Evolutionary conservation across 2,888 invertebrate species (phyloP), one percentile per base, ranked within the genome.

Genomic region (Syrphus vitripennis): DNA sequence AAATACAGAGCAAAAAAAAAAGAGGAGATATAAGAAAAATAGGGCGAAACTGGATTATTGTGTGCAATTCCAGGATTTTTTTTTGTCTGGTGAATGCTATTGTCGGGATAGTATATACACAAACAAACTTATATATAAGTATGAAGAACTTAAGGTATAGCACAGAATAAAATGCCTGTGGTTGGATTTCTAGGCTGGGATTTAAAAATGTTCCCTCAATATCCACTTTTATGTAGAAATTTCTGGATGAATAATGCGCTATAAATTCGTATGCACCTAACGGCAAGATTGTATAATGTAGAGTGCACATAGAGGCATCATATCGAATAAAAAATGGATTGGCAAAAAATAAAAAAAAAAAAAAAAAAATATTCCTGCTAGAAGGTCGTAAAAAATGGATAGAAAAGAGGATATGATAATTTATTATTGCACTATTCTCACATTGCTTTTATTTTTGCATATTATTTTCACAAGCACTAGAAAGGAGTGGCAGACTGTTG

Each of bases 381-480:
- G 79, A 75, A 83, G 80, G 75, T 70, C 79, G 74, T 75, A 57
- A 63, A 79, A 83, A 83, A 75, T 72, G 75, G 50, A 57, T 75
- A 67, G 53, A 83, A 75, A 55, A 48, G 74, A 42, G 74, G 55
- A 83, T 79, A 80, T 83, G 79, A 83, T 83, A 83, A 83, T 83
- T 83, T 83, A 83, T 83, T 79, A 80, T 83, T 75, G 83, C 70
- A 83, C 83, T 83, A 79, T 61, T 80, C 83, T 79, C 83, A 65
- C 61, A 55, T 70, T 65, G 63, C 45, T 10, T 31, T 31, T 26
- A 19, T 72, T 45, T 29, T 45, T 19, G 16, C 26, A 16, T 24
- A 42, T 67, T 74, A 26, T 37, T 26, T 53, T 65, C 1, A 10
- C n/a, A 16, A 40, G 77, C 14, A 53, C 40, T 59, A 50, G n/a